Base-by-base conservation (phyloP, 2,113 vertebrate species). In the Agelaius tricolor region DNA sequence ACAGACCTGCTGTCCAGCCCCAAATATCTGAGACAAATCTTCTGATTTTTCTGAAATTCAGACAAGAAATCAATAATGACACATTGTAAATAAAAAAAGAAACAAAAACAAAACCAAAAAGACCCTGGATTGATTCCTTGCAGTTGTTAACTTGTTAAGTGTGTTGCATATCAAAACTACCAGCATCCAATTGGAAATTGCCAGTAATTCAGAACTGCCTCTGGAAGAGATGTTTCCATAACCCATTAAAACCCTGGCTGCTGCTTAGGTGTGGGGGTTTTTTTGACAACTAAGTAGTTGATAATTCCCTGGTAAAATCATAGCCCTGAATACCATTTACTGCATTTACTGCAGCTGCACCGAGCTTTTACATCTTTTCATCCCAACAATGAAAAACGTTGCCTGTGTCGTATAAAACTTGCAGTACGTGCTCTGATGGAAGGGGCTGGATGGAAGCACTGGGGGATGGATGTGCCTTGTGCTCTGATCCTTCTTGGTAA, bases 321-420 rank as follows among this genome's bases (percentile, higher is more conserved):
- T 21, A 94, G 33, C 21, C 49, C 35, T 1, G 11, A 57, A 44
- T 59, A 35, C 19, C 10, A 35, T 67, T 87, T 84, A 33, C 9
- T 65, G 26, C 15, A 28, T 65, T 83, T 88, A 33, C 10, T 65
- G 37, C n/a, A 63, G 39, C 52, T 67, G 28, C 57, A 84, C 17
- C 24, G 31, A 41, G 22, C 41, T 77, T 75, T 89, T 51, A 11
- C 15, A 67, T 77, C 11, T 65, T 55, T 84, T 65, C 14, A 7
- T 76, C 51, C 43, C 43, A 52, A 26, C 35, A 46, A 11, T 54
- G 41, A 61, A 52, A 55, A 44, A 6, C 0, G 0, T 83, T 2
- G 10, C 33, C 26, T 20, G 9, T 35, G 41, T 26, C 0, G 0
- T 46, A 13, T 24, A 37, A 65, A 74, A 23, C 43, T 26, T 26